Base-by-base conservation (phyloP, 2,113 vertebrate species). In the Gila orcuttii region DNA sequence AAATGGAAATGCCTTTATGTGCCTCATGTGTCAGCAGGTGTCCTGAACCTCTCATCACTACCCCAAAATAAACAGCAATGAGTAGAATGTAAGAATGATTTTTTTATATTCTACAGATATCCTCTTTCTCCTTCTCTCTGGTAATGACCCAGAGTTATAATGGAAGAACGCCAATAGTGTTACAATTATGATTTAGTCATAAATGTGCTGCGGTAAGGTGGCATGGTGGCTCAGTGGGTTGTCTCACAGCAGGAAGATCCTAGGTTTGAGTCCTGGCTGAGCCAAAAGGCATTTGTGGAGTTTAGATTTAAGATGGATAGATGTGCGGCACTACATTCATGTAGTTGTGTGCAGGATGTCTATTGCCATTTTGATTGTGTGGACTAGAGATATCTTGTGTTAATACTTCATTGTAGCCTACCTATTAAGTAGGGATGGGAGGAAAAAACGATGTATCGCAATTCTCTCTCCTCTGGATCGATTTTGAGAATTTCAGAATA, bases 21-120 rank as follows among this genome's bases (percentile, higher is more conserved):
- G 68, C 87, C 85, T 92, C 91, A 90, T 93, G 90, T 93, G 94
- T 89, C 91, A 89, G 91, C 92, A 92, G 91, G 92, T 91, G 92
- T 90, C 89, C 92, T 86, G 86, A n/a, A 64, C 50, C 31, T 25
- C 21, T 86, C 39, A 78, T 36, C 31, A 36, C 76, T 59, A 33
- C 31, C 31, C 87, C 91, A 87, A 90, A 90, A 94, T 92, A 89
- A 90, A 78, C 87, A 28, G 21, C 80, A 60, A 86, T 83, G 83
- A 82, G 45, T 59, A 23, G 66, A 28, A 69, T 36, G 66, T 69
- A 69, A 36, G 66, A 69, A 69, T 69, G 4, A 25, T 76, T 52
- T 77, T 57, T 55, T 47, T 50, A 83, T 68, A 77, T 57, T 55
- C 17, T 50, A 28, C 74, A 33, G 74, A 77, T 55, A 19, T 33